Percentiles rank a stretch among this genome's conserved stretches.
phyloP scores from a whole-genome alignment of 2,797 vertebrate genomes.

The Sebastes minor region DNA sequence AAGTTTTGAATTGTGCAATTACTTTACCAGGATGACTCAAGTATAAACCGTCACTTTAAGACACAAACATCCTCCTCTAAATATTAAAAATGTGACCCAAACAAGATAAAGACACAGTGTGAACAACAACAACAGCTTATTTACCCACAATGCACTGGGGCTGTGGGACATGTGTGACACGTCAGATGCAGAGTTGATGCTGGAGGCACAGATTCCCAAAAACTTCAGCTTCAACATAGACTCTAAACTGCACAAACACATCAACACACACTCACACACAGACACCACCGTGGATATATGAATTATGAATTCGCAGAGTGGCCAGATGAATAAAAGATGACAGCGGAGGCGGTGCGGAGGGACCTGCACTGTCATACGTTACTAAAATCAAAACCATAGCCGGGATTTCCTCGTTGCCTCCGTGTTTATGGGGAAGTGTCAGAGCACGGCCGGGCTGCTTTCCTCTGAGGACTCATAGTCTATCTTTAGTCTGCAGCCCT shows the following conservation, averaged over 20 bases:
- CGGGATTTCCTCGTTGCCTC: conserved; percentile 47
- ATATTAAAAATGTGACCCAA: neutral
- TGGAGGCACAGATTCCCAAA: neutral
- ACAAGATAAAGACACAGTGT: neutral
- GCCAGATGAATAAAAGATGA: conserved; percentile 69
- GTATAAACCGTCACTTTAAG: neutral
- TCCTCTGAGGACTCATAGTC: conserved; percentile 30
- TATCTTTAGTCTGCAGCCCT: conserved; percentile 45
- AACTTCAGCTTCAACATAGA: neutral
- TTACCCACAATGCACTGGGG: conserved; percentile 22
- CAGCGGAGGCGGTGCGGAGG: conserved; percentile 24
- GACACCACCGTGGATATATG: conserved; percentile 21
- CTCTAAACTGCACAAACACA: neutral
- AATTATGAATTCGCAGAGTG: conserved; percentile 60
- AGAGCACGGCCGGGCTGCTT: conserved; percentile 19
- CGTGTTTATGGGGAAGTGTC: conserved; percentile 47
- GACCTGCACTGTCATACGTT: conserved; percentile 50
- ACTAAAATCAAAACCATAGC: conserved; percentile 54
- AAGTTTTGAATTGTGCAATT: neutral
- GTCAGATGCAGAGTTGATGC: neutral
- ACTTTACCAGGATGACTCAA: neutral
- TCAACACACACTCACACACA: conserved; percentile 7
- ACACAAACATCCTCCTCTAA: neutral
- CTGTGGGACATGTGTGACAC: neutral
- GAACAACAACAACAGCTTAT: neutral